These are phyloP conservation scores for Eulemur mongoz DNA, from an alignment of 2,797 vertebrate species.

Conservation along the genomic window DNA sequence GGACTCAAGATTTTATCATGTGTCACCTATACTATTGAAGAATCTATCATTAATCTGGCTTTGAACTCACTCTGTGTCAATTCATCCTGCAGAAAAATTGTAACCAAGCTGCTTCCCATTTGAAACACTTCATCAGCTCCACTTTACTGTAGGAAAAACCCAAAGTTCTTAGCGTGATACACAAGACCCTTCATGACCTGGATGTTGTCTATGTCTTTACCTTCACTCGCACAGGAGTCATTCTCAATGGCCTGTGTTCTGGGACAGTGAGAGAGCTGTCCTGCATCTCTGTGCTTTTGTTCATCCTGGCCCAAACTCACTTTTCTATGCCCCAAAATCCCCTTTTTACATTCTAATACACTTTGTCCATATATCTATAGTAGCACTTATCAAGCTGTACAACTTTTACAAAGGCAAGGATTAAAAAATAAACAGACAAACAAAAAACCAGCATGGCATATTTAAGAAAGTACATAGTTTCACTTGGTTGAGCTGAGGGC, in stretches of 20 bases:
- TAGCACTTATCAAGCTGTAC: background rate
- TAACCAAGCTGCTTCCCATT: background rate
- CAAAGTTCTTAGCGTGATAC: background rate
- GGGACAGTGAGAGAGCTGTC: background rate
- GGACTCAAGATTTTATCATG: background rate
- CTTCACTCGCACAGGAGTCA: background rate
- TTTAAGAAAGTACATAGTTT: background rate
- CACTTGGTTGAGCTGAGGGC: background rate
- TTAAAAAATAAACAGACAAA: background rate
- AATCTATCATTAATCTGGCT: background rate
- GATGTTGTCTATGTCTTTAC: background rate
- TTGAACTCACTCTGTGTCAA: background rate
- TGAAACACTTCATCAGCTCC: background rate
- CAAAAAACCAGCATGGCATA: background rate
- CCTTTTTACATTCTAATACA: background rate
- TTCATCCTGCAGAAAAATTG: background rate
- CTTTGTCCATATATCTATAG: background rate
- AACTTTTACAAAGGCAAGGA: slow-evolving; percentile 16
- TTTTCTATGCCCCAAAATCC: background rate
- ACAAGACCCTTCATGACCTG: background rate
- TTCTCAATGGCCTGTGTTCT: background rate
- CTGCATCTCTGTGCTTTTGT: background rate
- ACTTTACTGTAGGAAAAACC: background rate
- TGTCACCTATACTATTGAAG: background rate
- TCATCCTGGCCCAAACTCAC: background rate